These are phyloP conservation scores for Cyphomyrmex costatus DNA, from an alignment of 1,140 invertebrate species.

Conservation along the genomic window DNA sequence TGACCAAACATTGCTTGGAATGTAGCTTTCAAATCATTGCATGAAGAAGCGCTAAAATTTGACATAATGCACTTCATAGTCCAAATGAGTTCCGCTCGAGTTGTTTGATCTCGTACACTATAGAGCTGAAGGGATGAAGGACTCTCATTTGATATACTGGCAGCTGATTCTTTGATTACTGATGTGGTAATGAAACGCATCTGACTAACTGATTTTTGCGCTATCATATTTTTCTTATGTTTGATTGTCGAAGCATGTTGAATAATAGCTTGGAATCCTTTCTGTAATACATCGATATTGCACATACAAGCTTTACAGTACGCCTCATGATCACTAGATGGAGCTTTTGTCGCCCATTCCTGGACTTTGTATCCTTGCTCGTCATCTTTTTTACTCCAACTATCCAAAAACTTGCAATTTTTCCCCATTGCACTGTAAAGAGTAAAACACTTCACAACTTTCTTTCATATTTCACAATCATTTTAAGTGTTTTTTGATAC, in stretches of 20 bases:
- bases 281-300: neutral
- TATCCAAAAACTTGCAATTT: neutral
- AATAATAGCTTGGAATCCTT: neutral
- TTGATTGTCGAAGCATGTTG: neutral
- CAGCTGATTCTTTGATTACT: neutral
- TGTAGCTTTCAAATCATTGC: neutral
- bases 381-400: neutral
- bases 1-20: neutral
- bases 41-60: slow-evolving; percentile 3
- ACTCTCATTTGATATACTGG: neutral
- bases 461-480: too few species aligned
- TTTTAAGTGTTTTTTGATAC: too few species aligned
- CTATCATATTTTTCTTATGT: neutral
- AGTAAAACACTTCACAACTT: too few species aligned
- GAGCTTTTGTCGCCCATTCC: neutral
- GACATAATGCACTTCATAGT: neutral
- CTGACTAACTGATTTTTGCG: neutral
- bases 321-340: neutral
- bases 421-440: neutral
- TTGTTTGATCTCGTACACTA: neutral
- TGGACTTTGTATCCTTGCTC: neutral
- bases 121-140: neutral
- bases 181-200: neutral
- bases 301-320: neutral
- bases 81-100: neutral